Percentiles rank a stretch among this genome's conserved stretches.
Conservation (phyloP, 2,888 invertebrate genomes). For the Aleiodes leptofemur region DNA sequence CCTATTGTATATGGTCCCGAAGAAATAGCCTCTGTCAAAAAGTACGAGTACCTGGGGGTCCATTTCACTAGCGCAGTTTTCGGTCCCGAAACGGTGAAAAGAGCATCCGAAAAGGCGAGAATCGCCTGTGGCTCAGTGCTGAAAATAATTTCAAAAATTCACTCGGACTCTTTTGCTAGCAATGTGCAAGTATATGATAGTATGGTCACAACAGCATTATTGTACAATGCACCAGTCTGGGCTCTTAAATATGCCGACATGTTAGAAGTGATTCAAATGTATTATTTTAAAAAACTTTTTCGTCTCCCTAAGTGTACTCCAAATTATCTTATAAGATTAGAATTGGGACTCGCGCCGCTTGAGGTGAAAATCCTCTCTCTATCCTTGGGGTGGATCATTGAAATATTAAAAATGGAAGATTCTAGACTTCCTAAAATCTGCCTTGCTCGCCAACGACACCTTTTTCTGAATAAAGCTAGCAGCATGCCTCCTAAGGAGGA, state of each 20-base stretch:
- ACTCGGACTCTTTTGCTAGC: constrained; percentile 23
- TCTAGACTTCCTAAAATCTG: constrained; percentile 33
- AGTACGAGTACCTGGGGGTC: constrained; percentile 26
- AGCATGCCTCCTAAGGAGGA: background rate
- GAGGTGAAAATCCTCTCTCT: background rate
- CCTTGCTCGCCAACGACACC: background rate
- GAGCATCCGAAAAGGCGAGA: constrained; percentile 1
- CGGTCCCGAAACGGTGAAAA: background rate
- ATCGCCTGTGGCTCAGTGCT: background rate
- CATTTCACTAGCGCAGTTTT: background rate
- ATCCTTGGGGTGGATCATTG: constrained; percentile 32
- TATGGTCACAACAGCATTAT: constrained; percentile 23
- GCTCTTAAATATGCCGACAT: constrained; percentile 18
- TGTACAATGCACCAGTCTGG: constrained; percentile 33
- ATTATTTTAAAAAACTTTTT: constrained; percentile 30
- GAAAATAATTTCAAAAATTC: constrained; percentile 15
- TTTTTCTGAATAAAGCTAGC: background rate
- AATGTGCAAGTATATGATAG: constrained; percentile 28
- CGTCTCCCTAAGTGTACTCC: constrained; percentile 37
- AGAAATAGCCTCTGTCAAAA: constrained; percentile 5
- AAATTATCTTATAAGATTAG: constrained; percentile 18
- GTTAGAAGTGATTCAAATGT: constrained; percentile 25
- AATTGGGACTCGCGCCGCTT: constrained; percentile 18
- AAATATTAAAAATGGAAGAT: constrained; percentile 34
- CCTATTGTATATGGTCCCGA: no score